phyloP scores from a whole-genome alignment of 2,888 invertebrate species.

The Drosophila borborema region DNA sequence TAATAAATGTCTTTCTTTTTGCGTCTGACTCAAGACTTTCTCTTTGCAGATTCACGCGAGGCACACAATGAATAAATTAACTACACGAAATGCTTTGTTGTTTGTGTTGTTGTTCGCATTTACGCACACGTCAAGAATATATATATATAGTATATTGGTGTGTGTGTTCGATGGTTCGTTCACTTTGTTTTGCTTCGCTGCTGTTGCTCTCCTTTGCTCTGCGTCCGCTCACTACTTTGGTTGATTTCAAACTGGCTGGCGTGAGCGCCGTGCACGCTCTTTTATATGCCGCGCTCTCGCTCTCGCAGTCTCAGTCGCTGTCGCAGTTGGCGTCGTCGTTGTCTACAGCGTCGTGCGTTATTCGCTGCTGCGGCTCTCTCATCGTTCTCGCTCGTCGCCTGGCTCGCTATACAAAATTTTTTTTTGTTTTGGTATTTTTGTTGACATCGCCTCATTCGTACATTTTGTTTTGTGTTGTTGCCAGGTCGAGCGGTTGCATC shows the following conservation, averaged over 20 bases:
- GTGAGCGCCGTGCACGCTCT: slow-evolving; percentile 40
- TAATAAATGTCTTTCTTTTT: slow-evolving; percentile 47
- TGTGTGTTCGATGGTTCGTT: slow-evolving; percentile 44
- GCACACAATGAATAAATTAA: slow-evolving; percentile 71
- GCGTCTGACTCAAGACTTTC: slow-evolving; percentile 73
- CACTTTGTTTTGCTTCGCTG: slow-evolving; percentile 61
- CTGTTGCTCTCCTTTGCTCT: slow-evolving; percentile 16
- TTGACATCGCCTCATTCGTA: slow-evolving; percentile 84
- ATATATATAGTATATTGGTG: neutral
- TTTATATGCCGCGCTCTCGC: slow-evolving; percentile 66
- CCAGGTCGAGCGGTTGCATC: slow-evolving; percentile 33
- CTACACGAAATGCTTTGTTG: slow-evolving; percentile 65
- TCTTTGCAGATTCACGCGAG: slow-evolving; percentile 55
- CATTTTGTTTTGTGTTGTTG: slow-evolving; percentile 28
- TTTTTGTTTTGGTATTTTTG: slow-evolving; percentile 83
- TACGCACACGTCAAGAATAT: slow-evolving; percentile 51
- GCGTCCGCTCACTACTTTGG: slow-evolving; percentile 46
- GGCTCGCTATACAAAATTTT: slow-evolving; percentile 32
- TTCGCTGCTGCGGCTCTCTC: slow-evolving; percentile 7
- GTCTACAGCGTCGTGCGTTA: slow-evolving; percentile 1
- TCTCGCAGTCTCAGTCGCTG: slow-evolving; percentile 29
- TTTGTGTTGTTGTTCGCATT: slow-evolving; percentile 47
- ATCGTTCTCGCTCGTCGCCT: slow-evolving; percentile 23
- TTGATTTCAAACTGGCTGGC: slow-evolving; percentile 60
- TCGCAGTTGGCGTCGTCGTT: slow-evolving; percentile 1